Evolutionary conservation across 2,888 invertebrate genomes (phyloP), one percentile per base, ranked within the genome.

Genomic region (Dasysyrphus tricinctus): DNA sequence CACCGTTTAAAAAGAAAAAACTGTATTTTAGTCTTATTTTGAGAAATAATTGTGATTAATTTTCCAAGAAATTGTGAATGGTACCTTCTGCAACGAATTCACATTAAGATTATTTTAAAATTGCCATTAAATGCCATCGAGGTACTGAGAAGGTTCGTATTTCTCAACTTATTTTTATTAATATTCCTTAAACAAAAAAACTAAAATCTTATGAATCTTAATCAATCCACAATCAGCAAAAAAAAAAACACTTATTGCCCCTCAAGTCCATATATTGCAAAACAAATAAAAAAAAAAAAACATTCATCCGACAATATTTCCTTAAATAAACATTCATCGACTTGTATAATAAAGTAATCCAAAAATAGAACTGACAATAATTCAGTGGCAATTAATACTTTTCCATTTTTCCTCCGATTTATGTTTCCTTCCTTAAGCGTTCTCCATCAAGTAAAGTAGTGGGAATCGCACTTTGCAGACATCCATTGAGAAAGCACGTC

Each of bases 381-480:
- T 39, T 69, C 69, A 69, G 51, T 51, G 24, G 32, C 51, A 54
- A 69, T 69, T 54, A 54, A 54, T 47, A 49, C 47, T 65, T 42
- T n/a, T n/a, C 14, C 14, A 16, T 12, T 47, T 44, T 51, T 51
- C 67, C 37, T 3, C 24, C 37, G 37, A 69, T 69, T 51, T 37
- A 67, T 67, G 65, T 49, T 67, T 67, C 49, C 65, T 67, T 67
- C 49, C 65, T 34, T 49, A 67, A 67, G 65, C 34, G 34, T 49
- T 67, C 65, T 49, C 16, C 49, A 32, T 47, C 42, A 44, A 47
- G 16, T 29, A 32, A n/a, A n/a, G n/a, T 34, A 69, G 51, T 67
- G 37, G 39, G 37, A 69, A 69, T 69, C 69, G 24, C 37, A 54
- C 37, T 54, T 69, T 39, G 39, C 39, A 37, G 54, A 19, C 19